Percentiles rank a stretch among this genome's conserved stretches.
These are phyloP conservation scores for Fulica atra DNA, from an alignment of 2,113 vertebrate species.

Conservation along the genomic window DNA sequence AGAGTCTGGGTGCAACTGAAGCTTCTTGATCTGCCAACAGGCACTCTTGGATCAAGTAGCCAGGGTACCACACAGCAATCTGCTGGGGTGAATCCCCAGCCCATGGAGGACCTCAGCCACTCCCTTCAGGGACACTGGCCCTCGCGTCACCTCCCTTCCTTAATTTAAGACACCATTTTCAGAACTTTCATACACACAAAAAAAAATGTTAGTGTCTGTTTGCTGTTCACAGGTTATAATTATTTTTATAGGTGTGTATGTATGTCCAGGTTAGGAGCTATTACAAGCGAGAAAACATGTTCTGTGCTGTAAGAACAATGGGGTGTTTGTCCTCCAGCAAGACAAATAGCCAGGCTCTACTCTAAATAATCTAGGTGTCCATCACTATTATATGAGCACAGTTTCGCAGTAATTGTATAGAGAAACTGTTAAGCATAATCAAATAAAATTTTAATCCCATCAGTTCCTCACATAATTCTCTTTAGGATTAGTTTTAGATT, in stretches of 20 bases:
- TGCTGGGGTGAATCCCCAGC: neutral
- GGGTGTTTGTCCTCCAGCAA: neutral
- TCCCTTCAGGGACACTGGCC: neutral
- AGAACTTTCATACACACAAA: neutral
- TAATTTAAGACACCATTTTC: neutral
- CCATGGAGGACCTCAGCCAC: neutral
- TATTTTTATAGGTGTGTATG: neutral
- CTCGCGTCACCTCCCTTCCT: neutral
- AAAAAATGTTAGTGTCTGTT: neutral
- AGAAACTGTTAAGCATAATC: neutral
- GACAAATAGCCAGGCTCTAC: neutral
- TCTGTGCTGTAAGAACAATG: neutral
- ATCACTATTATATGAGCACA: neutral
- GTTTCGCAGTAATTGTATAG: neutral
- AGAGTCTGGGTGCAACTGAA: neutral
- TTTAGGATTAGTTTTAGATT: neutral
- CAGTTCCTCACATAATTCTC: neutral
- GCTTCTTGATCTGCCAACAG: neutral
- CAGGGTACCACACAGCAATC: neutral
- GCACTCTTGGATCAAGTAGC: neutral
- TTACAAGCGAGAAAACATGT: neutral
- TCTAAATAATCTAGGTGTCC: neutral
- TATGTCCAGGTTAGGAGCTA: neutral
- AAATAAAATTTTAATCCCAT: neutral
- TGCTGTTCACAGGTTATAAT: neutral